A percentile compares a stretch with the other conserved stretches of the same genome.
phyloP scores from a whole-genome alignment of 2,113 vertebrate species.

The Psittacara wagleri region DNA sequence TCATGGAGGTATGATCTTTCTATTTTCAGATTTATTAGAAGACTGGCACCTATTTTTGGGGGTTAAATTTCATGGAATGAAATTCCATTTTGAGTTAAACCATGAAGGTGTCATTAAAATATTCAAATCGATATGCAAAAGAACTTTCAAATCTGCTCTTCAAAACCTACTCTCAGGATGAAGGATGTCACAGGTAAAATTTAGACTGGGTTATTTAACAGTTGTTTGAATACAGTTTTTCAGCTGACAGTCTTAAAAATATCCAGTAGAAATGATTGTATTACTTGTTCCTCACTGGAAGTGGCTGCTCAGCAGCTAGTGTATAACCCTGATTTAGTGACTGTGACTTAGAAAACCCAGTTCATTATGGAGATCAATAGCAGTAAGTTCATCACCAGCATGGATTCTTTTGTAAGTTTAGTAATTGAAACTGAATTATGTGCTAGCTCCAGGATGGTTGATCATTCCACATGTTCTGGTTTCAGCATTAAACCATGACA shows the following conservation, averaged over 20 bases:
- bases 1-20: not conserved
- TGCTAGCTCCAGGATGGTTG: not conserved
- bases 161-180: not conserved
- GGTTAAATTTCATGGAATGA: not conserved
- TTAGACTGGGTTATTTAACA: not conserved
- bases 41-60: not conserved
- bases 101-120: not conserved
- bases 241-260: not conserved
- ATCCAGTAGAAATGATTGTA: not conserved
- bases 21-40: not conserved
- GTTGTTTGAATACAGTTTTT: not conserved
- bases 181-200: not conserved
- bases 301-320: not conserved
- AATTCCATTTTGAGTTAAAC: not conserved
- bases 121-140: not conserved
- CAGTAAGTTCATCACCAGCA: not conserved
- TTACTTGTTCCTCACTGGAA: not conserved
- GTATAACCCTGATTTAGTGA: slow-evolving; percentile 1
- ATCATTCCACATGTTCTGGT: not conserved
- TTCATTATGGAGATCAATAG: not conserved
- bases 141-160: not conserved
- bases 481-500: not conserved
- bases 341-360: not conserved
- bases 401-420: not conserved
- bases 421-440: slow-evolving; percentile 24